Evolutionary conservation across 2,888 invertebrate genomes (phyloP), one percentile per base, ranked within the genome.

Genomic region (Stenodema calcarata): DNA sequence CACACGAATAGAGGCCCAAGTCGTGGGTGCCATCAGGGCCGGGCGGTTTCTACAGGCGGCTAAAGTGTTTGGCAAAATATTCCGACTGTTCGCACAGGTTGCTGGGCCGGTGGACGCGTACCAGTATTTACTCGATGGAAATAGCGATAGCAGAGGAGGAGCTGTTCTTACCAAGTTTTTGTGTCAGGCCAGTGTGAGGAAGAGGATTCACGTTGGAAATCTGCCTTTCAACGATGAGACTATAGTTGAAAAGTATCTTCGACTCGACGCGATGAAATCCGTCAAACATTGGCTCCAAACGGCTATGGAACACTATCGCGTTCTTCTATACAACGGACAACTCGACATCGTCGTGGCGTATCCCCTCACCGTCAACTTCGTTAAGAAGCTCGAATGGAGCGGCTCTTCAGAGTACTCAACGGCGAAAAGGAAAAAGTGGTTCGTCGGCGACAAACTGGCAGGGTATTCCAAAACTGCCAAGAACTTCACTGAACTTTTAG

Each of bases 301-400:
- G 89, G 91, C 96, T 0, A 90, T 96, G 0, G 92, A 94, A 62
- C 41, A 88, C 50, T 95, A 95, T 90, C 92, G 93, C 90, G 94
- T 96, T 11, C 93, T 97, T 75, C 93, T 97, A 88, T 98, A 97
- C 91, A 97, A 95, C 90, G 98, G 98, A 0, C 98, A 98, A 90
- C 91, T 98, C 88, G 98, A 98, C 91, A 95, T 98, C 16, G 96
- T 98, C 88, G 97, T 97, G 0, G 96, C 97, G 0, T 96, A 97
- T 91, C 96, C 97, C 0, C 90, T 96, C 80, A 97, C 97, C 0
- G 93, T 95, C 23, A 95, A 95, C 90, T 97, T 95, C 91, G 91
- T 98, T 42, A 92, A 93, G 88, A 93, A 94, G 82, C 92, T 97
- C 0, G 92, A 94, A 76, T 97, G 96, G 92, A 92, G 92, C 30